Conservation (phyloP, 2,113 vertebrate genomes). For the Anthoscopus minutus region DNA sequence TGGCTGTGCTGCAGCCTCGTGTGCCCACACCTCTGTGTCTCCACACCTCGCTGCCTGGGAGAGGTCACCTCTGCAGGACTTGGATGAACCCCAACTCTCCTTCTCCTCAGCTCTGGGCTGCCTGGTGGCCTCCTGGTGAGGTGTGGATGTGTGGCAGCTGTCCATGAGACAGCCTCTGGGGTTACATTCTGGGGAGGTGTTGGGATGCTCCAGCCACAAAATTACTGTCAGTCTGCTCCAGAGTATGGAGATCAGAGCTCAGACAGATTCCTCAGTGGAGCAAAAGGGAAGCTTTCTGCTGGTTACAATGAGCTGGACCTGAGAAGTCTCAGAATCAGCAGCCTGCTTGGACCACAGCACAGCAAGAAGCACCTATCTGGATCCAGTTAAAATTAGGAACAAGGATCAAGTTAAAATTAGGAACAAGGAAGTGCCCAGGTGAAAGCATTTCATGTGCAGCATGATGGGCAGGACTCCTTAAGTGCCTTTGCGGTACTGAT, state of each 20-base stretch:
- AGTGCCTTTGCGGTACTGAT: not conserved
- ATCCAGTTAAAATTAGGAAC: not conserved
- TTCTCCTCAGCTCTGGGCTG: not conserved
- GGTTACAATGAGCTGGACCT: not conserved
- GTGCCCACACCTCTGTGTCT: not conserved
- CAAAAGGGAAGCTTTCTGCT: not conserved
- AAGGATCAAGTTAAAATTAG: not conserved
- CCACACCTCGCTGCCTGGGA: not conserved
- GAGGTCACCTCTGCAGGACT: not conserved
- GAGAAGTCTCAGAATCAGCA: not conserved
- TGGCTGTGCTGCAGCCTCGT: not conserved
- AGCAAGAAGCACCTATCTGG: not conserved
- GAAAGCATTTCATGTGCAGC: not conserved
- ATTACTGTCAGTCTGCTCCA: not conserved
- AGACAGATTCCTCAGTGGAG: not conserved
- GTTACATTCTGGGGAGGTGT: rapidly evolving
- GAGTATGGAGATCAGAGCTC: not conserved
- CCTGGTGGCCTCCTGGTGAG: rapidly evolving
- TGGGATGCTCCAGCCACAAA: not conserved
- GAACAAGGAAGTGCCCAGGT: not conserved
- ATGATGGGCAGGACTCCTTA: not conserved
- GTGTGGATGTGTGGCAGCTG: not conserved
- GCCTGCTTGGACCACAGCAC: not conserved
- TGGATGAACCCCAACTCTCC: not conserved
- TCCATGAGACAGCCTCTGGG: not conserved